Percentiles rank a stretch among this genome's conserved stretches.
These are phyloP conservation scores for Harpalus rubripes DNA, from an alignment of 2,888 invertebrate species.

Conservation along the genomic window DNA sequence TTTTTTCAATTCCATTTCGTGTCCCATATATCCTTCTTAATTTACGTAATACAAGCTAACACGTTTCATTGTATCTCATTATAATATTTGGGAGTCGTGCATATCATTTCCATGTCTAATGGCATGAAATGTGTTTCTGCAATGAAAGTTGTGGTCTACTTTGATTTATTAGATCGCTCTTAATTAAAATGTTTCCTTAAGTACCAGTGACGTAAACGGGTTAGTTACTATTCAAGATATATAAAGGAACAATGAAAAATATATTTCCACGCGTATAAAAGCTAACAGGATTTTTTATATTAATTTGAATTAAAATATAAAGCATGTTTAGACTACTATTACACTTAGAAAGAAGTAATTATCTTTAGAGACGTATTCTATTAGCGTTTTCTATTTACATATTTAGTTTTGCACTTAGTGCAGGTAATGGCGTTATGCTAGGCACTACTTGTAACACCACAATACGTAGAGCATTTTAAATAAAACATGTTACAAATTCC, in stretches of 20 bases:
- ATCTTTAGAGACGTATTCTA: too few species aligned
- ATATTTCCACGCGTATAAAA: not conserved
- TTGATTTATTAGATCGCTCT: constrained; percentile 62
- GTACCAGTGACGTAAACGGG: constrained; percentile 57
- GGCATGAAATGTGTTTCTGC: constrained; percentile 56
- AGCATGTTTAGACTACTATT: not conserved
- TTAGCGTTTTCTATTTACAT: too few species aligned
- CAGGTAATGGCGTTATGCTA: too few species aligned
- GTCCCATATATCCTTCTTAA: constrained; percentile 63
- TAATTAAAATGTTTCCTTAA: constrained; percentile 67
- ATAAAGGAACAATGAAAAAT: constrained; percentile 2
- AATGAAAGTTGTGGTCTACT: constrained; percentile 46
- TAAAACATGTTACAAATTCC: too few species aligned
- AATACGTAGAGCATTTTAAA: too few species aligned
- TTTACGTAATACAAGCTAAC: constrained; percentile 64
- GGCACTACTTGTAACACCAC: too few species aligned
- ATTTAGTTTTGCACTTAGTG: too few species aligned
- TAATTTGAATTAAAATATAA: not conserved
- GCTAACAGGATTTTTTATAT: not conserved
- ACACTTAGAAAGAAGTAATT: too few species aligned
- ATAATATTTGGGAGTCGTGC: constrained; percentile 61
- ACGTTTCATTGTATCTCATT: constrained; percentile 66
- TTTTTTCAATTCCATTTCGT: constrained; percentile 63
- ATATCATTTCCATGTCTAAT: constrained; percentile 66
- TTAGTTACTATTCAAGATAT: not conserved